Evolutionary conservation across 2,888 invertebrate genomes (phyloP).

Genomic region (Lypha dubia): DNA sequence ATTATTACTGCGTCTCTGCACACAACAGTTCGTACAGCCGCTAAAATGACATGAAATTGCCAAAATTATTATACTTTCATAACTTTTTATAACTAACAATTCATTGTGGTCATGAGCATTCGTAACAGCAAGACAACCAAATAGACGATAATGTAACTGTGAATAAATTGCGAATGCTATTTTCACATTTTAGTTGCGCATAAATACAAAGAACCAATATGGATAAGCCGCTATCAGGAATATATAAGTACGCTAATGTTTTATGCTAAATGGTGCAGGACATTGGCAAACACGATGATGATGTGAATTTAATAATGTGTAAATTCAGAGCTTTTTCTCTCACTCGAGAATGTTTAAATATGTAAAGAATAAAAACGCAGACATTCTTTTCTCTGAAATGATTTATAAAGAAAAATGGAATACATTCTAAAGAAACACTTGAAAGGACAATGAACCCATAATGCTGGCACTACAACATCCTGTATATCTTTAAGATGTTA

Average conservation of each 20-base stretch:
- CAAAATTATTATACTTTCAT: background rate
- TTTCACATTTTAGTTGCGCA: background rate
- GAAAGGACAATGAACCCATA: no score
- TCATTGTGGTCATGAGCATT: constrained; percentile 4
- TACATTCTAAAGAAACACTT: no score
- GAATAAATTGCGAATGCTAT: background rate
- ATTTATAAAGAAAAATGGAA: no score
- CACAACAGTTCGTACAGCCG: background rate
- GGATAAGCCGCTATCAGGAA: background rate
- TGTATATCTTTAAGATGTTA: no score
- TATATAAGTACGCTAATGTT: background rate
- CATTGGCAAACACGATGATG: no score
- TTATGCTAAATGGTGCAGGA: no score
- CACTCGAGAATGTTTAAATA: no score
- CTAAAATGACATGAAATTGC: background rate
- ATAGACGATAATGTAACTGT: background rate
- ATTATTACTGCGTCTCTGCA: constrained; percentile 3
- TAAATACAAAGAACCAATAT: background rate
- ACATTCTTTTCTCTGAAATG: background rate
- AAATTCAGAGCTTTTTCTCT: no score
- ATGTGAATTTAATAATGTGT: no score
- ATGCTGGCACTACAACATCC: no score
- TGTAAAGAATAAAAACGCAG: no score
- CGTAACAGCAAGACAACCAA: background rate
- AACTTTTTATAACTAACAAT: background rate